Conservation (phyloP, 2,888 invertebrate genomes). For the Zaprionus lineosus region DNA sequence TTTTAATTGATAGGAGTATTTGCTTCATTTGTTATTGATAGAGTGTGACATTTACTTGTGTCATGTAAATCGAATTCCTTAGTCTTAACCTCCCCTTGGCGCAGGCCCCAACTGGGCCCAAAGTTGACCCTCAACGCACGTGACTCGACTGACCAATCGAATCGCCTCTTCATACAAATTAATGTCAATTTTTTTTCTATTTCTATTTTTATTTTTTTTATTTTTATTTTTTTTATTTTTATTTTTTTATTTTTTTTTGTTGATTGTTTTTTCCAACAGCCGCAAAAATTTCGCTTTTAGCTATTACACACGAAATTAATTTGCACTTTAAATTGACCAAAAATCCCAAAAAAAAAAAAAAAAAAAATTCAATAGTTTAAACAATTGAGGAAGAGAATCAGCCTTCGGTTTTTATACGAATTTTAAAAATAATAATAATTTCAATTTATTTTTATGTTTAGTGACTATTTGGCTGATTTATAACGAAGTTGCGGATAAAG, state of each 20-base stretch:
- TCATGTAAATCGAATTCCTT: conserved; percentile 60
- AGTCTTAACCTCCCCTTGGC: conserved; percentile 71
- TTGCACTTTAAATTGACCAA: conserved; percentile 34
- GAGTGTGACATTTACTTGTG: conserved; percentile 38
- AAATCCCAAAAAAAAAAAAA: conserved; percentile 12
- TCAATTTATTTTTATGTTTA: too few species aligned
- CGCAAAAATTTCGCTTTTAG: conserved; percentile 18
- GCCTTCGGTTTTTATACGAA: too few species aligned
- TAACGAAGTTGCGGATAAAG: too few species aligned
- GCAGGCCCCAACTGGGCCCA: conserved; percentile 47
- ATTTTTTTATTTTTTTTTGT: not conserved
- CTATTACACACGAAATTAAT: conserved; percentile 23
- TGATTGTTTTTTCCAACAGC: conserved; percentile 8
- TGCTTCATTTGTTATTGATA: conserved; percentile 47
- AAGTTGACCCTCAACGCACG: conserved; percentile 51
- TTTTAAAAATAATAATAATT: too few species aligned
- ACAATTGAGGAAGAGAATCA: too few species aligned
- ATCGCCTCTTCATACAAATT: conserved; percentile 6
- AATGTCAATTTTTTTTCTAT: too few species aligned
- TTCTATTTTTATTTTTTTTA: not conserved
- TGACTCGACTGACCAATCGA: conserved; percentile 64
- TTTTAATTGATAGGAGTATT: conserved; percentile 38
- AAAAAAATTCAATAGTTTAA: conserved; percentile 2
- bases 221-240: not conserved
- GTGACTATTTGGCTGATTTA: too few species aligned